Evolutionary conservation across 2,113 vertebrate genomes (phyloP), one percentile per base, ranked within the genome.

Genomic region (Lepus americanus): DNA sequence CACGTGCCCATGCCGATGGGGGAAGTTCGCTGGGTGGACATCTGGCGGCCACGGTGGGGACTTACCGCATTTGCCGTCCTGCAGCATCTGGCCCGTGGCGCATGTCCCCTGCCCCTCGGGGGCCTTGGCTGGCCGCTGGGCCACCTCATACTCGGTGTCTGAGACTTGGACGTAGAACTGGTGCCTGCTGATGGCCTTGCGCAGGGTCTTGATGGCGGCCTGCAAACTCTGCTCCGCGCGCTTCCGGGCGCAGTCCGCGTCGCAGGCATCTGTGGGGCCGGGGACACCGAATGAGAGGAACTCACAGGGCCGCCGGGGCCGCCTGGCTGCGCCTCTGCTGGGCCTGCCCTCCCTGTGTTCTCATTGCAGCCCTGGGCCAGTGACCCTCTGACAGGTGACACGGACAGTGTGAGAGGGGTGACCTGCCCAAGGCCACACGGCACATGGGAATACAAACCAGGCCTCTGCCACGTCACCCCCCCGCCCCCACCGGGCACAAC

Each of bases 151-250:
- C 94, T 99, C 99, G 0, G 99, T 99, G 96, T 99, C 99, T 0
- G 99, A 99, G 97, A 99, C 98, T 98, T 99, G 99, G 97, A 99
- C 98, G 95, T 99, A 99, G 98, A 99, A 99, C 97, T 99, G 99
- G 98, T 99, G 99, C 90, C 99, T 99, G 98, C 98, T 99, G 97
- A 99, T 98, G 95, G 99, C 99, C 98, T 99, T 99, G 78, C 99
- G 98, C 95, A 99, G 99, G 1, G 99, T 99, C 96, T 99, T 99
- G 98, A 99, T 98, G 97, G 99, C 98, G 0, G 98, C 99, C 98
- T 99, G 99, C 96, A 99, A 94, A 97, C 98, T 99, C 98, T 99
- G 99, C 96, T 99, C 99, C 29, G 98, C 99, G 82, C 97, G 99
- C 97, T 99, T 99, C 90, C 99, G 98, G 97, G 99, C 90, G 73